Percentiles rank a stretch among this genome's conserved stretches.
phyloP scores from a whole-genome alignment of 1,140 invertebrate genomes.

The Penaeus vannamei region DNA sequence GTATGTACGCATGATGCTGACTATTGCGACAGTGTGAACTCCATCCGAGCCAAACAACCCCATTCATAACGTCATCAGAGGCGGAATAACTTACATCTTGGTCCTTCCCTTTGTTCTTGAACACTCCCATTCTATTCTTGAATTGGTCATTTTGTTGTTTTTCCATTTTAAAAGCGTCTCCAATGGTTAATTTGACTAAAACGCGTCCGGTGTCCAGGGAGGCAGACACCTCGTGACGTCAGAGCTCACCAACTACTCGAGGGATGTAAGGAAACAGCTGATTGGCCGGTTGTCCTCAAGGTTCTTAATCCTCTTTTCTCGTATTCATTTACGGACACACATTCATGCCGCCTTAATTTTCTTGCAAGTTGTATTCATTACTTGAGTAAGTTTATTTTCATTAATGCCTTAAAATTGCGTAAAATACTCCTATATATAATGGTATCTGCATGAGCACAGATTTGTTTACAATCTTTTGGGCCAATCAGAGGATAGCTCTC shows the following conservation, averaged over 20 bases:
- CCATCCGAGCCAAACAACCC: too few relatives aligned
- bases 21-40: too few relatives aligned
- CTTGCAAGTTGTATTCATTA: not conserved
- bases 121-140: conserved; percentile 71
- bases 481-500: conserved; percentile 23
- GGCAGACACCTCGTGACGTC: conserved; percentile 63
- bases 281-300: conserved; percentile 8
- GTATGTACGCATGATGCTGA: too few relatives aligned
- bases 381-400: not conserved
- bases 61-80: conserved; percentile 48
- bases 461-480: conserved; percentile 43
- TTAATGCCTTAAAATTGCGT: not conserved
- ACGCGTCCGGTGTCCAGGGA: conserved; percentile 54
- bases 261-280: not conserved
- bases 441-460: not conserved
- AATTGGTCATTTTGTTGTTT: conserved; percentile 59
- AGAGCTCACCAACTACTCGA: conserved; percentile 17
- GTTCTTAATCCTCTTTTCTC: not conserved
- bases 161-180: conserved; percentile 47
- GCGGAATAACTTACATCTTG: conserved; percentile 85
- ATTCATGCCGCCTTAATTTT: too few relatives aligned
- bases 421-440: too few relatives aligned
- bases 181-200: conserved; percentile 23
- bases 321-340: too few relatives aligned
- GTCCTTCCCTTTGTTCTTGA: conserved; percentile 98